These are phyloP conservation scores for Bujurquina vittata DNA, from an alignment of 2,113 vertebrate genomes.

Conservation along the genomic window DNA sequence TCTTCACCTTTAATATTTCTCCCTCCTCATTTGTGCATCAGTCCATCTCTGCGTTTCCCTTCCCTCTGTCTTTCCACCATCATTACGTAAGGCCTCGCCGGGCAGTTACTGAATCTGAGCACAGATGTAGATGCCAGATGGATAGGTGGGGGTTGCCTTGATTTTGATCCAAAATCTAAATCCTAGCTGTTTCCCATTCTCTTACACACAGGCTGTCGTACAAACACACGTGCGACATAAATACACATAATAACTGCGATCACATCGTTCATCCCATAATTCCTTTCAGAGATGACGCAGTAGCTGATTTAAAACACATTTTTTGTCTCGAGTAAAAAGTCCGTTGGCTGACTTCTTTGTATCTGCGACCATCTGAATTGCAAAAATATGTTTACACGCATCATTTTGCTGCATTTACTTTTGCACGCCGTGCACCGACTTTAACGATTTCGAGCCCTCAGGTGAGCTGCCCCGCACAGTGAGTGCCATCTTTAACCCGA, in stretches of 20 bases:
- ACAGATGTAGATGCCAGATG: constrained; percentile 53
- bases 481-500: not conserved
- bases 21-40: not conserved
- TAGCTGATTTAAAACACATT: not conserved
- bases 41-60: not conserved
- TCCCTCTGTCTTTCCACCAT: not conserved
- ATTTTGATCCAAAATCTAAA: constrained; percentile 39
- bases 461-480: not conserved
- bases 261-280: not conserved
- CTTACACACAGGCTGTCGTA: not conserved
- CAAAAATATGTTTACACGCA: not conserved
- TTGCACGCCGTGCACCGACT: not conserved
- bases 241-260: not conserved
- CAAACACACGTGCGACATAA: not conserved
- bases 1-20: not conserved
- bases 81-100: constrained; percentile 21
- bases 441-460: not conserved
- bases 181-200: not conserved
- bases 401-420: not conserved
- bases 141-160: constrained; percentile 46
- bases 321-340: not conserved
- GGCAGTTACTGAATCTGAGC: constrained; percentile 2
- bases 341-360: not conserved
- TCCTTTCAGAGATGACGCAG: not conserved
- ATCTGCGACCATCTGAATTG: not conserved